phyloP scores from a whole-genome alignment of 2,888 invertebrate species.

The Lithophane ornitopus region DNA sequence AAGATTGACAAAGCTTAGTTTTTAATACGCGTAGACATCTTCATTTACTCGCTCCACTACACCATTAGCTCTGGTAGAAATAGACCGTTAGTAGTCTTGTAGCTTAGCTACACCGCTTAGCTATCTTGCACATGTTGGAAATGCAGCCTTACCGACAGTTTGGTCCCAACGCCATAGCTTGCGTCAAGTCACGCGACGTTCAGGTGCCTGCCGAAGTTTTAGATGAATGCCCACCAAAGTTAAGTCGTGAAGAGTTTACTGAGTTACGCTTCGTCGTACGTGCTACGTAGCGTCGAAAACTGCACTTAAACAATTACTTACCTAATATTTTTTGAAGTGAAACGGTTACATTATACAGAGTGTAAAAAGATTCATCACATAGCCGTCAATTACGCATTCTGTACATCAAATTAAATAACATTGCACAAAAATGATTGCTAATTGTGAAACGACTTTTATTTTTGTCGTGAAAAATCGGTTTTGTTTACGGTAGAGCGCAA shows the following conservation, averaged over 20 bases:
- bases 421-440: too few relatives aligned
- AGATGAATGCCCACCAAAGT: constrained; percentile 85
- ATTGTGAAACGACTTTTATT: too few relatives aligned
- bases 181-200: constrained; percentile 75
- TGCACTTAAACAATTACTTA: constrained; percentile 72
- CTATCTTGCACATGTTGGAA: not conserved
- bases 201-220: constrained; percentile 84
- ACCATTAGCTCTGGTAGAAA: not conserved
- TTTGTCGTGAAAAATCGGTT: too few relatives aligned
- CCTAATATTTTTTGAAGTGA: constrained; percentile 7
- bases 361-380: too few relatives aligned
- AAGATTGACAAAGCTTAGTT: not conserved
- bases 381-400: too few relatives aligned
- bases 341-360: not conserved
- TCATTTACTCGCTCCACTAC: not conserved
- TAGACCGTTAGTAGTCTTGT: not conserved
- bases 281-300: constrained; percentile 70
- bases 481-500: too few relatives aligned
- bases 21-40: not conserved
- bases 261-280: constrained; percentile 76
- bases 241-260: constrained; percentile 78
- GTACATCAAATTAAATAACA: too few relatives aligned
- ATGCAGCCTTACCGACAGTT: constrained; percentile 41
- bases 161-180: constrained; percentile 62
- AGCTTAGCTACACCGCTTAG: not conserved